phyloP scores from a whole-genome alignment of 2,888 invertebrate species.

The Habrosyne pyritoides region DNA sequence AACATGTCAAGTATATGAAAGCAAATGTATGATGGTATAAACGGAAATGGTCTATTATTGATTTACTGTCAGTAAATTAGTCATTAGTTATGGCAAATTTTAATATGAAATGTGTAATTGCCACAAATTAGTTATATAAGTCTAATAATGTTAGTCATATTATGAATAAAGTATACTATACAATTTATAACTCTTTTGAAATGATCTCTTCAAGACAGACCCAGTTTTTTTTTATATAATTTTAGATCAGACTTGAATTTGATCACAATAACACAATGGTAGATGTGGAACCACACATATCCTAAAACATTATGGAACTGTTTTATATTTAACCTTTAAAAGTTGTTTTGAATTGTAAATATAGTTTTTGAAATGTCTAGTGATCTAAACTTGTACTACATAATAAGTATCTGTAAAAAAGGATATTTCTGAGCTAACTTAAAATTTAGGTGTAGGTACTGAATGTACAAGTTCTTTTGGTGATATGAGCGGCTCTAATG shows the following conservation, averaged over 20 bases:
- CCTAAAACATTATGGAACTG: too few relatives aligned
- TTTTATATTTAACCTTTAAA: not conserved
- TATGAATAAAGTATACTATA: not conserved
- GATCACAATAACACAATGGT: too few relatives aligned
- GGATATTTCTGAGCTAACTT: not conserved
- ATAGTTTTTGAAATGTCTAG: not conserved
- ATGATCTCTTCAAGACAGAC: not conserved
- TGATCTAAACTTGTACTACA: not conserved
- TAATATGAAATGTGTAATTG: not conserved
- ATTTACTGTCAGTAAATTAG: not conserved
- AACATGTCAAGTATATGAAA: not conserved
- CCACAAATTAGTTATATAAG: not conserved
- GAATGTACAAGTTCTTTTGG: not conserved
- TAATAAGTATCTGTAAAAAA: not conserved
- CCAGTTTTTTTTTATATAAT: not conserved
- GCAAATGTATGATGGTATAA: not conserved
- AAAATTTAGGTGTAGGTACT: not conserved
- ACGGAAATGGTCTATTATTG: not conserved
- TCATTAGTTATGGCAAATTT: not conserved
- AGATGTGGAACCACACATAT: not conserved
- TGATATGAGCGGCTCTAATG: not conserved
- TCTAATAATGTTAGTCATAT: not conserved
- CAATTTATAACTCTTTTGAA: not conserved
- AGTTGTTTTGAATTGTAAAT: conserved; percentile 14
- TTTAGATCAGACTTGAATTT: too few relatives aligned